Evolutionary conservation across 2,888 invertebrate species (phyloP), one percentile per base, ranked within the genome.

Genomic region (Pandemis cinnamomeana): DNA sequence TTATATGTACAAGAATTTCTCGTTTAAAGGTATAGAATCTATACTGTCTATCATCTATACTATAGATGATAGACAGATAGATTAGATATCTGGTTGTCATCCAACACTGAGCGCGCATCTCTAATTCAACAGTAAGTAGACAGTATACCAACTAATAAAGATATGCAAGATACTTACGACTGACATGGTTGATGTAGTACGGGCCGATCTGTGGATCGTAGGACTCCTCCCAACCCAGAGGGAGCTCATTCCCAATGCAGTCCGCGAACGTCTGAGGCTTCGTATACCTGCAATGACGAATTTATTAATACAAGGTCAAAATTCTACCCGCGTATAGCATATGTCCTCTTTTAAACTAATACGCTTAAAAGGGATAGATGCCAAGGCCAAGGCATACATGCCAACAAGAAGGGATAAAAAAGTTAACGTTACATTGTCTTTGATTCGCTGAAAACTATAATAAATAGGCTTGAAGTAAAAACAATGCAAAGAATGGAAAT

Each of bases 191-290:
- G 94, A 99, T 98, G 94, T 98, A 99, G 95, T 99, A 99, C 79
- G 97, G 96, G 80, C 99, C 99, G 88, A 99, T 97, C 91, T 98
- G 97, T 80, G 97, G 97, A 93, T 99, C 98, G 92, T 97, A 98
- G 66, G 97, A 97, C 95, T 99, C 98, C 93, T 99, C 99, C 99
- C 99, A 99, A 79, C 99, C 99, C 86, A 98, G 95, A 67, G 99
- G 99, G 89, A 99, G 93, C 93, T 99, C 99, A 95, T 99, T 98
- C 86, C 99, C 99, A 88, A 98, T 97, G 94, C 99, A 99, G 93
- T 99, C 99, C 83, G 99, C 99, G 95, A 99, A 99, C 76, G 98
- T 97, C 92, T 98, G 98, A 76, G 99, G 99, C 94, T 99, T 99
- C 81, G 99, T 99, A 89, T 97, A 98, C 95, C 99, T 99, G 96